Evolutionary conservation across 1,140 invertebrate species (phyloP).

Genomic region (Mycetomoellerius zeteki): DNA sequence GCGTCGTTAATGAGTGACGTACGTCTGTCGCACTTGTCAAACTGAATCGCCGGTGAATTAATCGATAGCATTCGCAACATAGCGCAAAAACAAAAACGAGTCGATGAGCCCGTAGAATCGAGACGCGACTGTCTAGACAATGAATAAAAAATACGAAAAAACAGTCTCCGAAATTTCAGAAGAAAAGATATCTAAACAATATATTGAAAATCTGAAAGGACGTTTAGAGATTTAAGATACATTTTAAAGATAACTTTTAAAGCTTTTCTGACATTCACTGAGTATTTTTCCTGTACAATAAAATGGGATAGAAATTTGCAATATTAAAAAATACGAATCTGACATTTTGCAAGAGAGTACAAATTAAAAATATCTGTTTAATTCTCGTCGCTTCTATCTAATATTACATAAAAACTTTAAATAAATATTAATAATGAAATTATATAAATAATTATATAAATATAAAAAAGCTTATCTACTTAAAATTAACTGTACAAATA

Average conservation of each 20-base stretch:
- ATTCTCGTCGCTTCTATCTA: background rate
- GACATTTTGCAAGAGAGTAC: background rate
- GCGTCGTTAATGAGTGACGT: conserved; percentile 51
- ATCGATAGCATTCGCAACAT: background rate
- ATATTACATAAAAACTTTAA: background rate
- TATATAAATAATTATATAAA: background rate
- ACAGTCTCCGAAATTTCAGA: background rate
- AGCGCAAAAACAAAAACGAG: background rate
- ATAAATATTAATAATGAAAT: background rate
- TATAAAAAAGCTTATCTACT: background rate
- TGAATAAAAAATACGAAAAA: background rate
- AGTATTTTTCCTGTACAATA: background rate
- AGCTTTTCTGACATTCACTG: background rate
- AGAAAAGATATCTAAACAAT: background rate
- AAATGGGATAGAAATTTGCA: background rate
- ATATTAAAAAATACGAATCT: background rate
- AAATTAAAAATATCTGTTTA: background rate
- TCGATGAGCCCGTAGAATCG: background rate
- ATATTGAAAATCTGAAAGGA: background rate
- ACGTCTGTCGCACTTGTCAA: background rate
- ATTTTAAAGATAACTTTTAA: background rate
- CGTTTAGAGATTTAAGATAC: background rate
- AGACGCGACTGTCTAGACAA: background rate
- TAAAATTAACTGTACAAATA: background rate
- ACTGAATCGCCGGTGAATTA: conserved; percentile 21